Evolutionary conservation across 2,113 vertebrate genomes (phyloP).

Genomic region (Australoheros scitulus): DNA sequence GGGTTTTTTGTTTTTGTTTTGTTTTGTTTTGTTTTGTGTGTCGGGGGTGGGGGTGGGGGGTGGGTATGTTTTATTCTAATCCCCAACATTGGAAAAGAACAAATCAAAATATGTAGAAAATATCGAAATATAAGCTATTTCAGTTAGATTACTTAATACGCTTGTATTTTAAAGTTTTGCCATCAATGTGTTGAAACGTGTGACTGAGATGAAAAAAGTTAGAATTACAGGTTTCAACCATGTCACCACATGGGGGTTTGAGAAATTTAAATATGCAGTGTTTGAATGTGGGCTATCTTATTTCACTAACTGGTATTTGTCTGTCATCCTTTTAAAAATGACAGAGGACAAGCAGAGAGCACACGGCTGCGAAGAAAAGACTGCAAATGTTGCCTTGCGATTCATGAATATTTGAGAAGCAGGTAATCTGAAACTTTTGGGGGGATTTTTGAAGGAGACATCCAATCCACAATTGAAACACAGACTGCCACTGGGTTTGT

Average conservation of each 20-base stretch:
- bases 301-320: neutral
- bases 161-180: neutral
- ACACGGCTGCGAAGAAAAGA: conserved; percentile 10
- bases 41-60: no score
- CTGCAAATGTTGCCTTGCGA: conserved; percentile 67
- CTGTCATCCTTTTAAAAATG: neutral
- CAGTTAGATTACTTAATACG: neutral
- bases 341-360: neutral
- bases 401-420: conserved; percentile 76
- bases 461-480: conserved; percentile 73
- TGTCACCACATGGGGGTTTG: neutral
- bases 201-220: neutral
- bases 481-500: conserved; percentile 69
- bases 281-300: neutral
- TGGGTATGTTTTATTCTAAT: neutral
- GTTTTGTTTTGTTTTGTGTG: neutral
- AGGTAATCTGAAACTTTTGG: conserved; percentile 78
- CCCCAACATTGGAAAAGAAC: neutral
- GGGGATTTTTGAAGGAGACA: conserved; percentile 80
- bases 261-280: neutral
- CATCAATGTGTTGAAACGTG: neutral
- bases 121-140: neutral
- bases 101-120: no score
- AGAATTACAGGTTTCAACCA: neutral
- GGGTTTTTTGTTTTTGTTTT: neutral